Evolutionary conservation across 1,140 invertebrate genomes (phyloP), one percentile per base, ranked within the genome.

Genomic region (Polyergus mexicanus): DNA sequence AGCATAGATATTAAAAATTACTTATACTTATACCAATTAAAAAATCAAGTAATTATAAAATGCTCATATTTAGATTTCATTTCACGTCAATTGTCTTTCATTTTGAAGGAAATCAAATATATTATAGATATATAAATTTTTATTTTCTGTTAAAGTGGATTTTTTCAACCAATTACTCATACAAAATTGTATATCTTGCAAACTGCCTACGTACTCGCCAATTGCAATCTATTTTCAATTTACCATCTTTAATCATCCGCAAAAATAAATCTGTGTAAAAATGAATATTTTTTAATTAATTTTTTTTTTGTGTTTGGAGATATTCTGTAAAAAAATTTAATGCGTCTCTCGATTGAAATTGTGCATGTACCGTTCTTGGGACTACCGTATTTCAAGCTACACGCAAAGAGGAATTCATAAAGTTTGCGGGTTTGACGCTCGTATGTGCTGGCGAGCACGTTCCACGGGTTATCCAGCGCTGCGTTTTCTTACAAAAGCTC

Each of bases 401-500:
- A 58, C 22, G 78, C 60, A 62, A 74, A 72, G 32, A 60, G n/a
- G 38, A 69, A 74, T 81, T 81, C 51, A 81, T 81, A 44, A 81
- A 72, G 66, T 81, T 68, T 11, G 25, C 25, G 28, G 76, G 44
- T 81, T 47, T 16, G 38, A 47, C 13, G 35, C 35, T 71, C 68
- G 54, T 83, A 74, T 72, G 38, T 35, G 54, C 54, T n/a, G 28
- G 66, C 28, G 13, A 32, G 28, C 78, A 83, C 78, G 68, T 83
- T 62, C 54, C 54, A 56, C n/a, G 68, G 68, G 68, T 83, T 74
- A 83, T 83, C 38, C 54, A 16, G 47, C 38, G 54, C 25, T 19
- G 78, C 54, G 38, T 83, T 74, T 83, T 83, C 78, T 83, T 83
- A 83, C 72, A 83, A 83, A 83, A 83, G 77, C 78, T 47, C 54